A percentile compares a stretch with the other conserved stretches of the same genome.
These are phyloP conservation scores for Bubo bubo DNA, from an alignment of 2,113 vertebrate genomes.

Conservation along the genomic window DNA sequence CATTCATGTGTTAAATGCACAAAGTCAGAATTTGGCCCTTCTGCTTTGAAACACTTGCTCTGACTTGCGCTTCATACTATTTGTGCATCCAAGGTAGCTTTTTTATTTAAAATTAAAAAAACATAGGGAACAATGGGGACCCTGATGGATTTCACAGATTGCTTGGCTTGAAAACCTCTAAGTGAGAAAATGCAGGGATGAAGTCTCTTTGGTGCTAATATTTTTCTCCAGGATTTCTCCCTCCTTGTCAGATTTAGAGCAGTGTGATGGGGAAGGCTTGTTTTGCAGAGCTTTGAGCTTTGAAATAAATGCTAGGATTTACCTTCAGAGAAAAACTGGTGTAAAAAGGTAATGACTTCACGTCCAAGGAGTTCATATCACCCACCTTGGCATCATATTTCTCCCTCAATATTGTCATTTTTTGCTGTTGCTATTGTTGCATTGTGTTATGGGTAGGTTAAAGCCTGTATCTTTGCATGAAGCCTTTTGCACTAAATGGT, in stretches of 20 bases:
- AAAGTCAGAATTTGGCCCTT: background rate
- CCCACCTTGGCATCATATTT: accelerated
- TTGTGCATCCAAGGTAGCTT: background rate
- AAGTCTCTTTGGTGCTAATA: background rate
- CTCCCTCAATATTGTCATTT: background rate
- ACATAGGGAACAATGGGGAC: accelerated
- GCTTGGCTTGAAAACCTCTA: background rate
- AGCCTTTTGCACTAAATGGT: accelerated
- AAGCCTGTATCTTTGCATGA: background rate
- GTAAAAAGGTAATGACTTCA: background rate
- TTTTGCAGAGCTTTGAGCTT: background rate
- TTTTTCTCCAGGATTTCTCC: background rate
- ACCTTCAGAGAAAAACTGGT: background rate
- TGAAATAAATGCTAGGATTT: background rate
- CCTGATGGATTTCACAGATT: background rate
- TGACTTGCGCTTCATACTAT: background rate
- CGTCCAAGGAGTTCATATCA: background rate
- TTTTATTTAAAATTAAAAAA: background rate
- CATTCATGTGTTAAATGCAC: accelerated
- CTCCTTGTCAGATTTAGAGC: background rate
- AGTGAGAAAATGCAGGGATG: background rate
- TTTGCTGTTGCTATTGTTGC: background rate
- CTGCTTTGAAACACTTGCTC: background rate
- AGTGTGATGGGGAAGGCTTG: background rate
- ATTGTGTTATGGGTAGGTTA: accelerated